These are phyloP conservation scores for Melieria omissa DNA, from an alignment of 2,888 invertebrate species.

Conservation along the genomic window DNA sequence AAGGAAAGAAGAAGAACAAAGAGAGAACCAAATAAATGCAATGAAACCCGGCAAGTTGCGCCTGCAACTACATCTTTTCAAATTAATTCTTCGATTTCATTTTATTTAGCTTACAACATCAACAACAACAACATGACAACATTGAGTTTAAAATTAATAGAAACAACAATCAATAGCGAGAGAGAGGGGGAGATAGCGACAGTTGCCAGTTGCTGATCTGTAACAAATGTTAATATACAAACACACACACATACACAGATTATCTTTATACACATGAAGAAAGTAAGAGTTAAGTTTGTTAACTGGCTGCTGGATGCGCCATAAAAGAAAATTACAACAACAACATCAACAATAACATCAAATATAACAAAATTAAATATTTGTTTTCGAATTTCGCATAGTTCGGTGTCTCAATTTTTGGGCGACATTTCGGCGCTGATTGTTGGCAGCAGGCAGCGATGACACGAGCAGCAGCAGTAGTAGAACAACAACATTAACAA, in stretches of 20 bases:
- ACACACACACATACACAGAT: too few relatives aligned
- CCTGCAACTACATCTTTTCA: neutral
- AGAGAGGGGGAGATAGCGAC: neutral
- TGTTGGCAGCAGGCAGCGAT: too few relatives aligned
- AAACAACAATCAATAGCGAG: neutral
- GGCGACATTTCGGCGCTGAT: neutral
- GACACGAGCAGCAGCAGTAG: neutral
- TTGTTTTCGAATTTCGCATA: neutral
- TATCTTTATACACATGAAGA: too few relatives aligned
- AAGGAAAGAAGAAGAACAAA: constrained; percentile 37
- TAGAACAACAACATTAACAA: constrained; percentile 49
- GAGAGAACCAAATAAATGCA: constrained; percentile 20
- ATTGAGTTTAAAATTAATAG: neutral
- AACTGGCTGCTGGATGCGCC: neutral
- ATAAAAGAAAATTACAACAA: constrained; percentile 39
- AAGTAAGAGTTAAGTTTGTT: neutral
- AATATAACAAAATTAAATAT: constrained; percentile 56
- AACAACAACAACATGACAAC: constrained; percentile 25
- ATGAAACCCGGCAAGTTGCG: too few relatives aligned
- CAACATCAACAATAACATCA: constrained; percentile 55
- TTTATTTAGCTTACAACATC: constrained; percentile 5
- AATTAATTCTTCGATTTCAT: too few relatives aligned
- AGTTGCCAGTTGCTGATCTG: too few relatives aligned
- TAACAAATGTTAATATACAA: too few relatives aligned
- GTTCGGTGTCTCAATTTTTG: neutral